These are phyloP conservation scores for Corythaeola cristata DNA, from an alignment of 2,113 vertebrate species.

Conservation along the genomic window DNA sequence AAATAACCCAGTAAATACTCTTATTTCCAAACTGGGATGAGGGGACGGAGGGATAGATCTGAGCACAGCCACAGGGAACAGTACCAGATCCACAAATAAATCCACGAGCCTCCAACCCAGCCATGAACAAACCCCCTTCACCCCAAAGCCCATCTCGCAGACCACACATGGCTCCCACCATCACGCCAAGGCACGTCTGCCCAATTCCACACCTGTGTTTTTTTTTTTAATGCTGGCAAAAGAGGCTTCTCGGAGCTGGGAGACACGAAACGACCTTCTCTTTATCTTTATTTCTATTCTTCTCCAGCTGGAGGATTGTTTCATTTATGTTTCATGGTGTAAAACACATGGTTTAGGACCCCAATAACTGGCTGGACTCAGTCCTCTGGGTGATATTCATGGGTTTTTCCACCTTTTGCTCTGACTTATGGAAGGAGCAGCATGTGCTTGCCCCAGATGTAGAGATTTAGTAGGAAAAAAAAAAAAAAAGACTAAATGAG, in stretches of 20 bases:
- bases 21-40: neutral
- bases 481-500: neutral
- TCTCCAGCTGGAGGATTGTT: neutral
- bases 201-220: neutral
- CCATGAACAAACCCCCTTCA: neutral
- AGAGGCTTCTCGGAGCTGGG: neutral
- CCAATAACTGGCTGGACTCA: neutral
- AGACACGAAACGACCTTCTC: neutral
- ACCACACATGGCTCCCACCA: neutral
- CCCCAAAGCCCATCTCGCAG: neutral
- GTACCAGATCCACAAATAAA: neutral
- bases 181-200: neutral
- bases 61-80: neutral
- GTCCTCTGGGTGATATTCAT: neutral
- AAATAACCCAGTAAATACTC: neutral
- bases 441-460: neutral
- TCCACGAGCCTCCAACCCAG: neutral
- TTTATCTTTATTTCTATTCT: neutral
- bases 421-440: neutral
- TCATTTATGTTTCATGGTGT: neutral
- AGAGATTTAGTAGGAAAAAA: neutral
- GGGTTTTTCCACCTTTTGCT: neutral
- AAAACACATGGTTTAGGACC: neutral
- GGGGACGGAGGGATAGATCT: neutral
- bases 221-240: neutral